phyloP scores from a whole-genome alignment of 2,888 invertebrate genomes.

The Machimus rusticus region DNA sequence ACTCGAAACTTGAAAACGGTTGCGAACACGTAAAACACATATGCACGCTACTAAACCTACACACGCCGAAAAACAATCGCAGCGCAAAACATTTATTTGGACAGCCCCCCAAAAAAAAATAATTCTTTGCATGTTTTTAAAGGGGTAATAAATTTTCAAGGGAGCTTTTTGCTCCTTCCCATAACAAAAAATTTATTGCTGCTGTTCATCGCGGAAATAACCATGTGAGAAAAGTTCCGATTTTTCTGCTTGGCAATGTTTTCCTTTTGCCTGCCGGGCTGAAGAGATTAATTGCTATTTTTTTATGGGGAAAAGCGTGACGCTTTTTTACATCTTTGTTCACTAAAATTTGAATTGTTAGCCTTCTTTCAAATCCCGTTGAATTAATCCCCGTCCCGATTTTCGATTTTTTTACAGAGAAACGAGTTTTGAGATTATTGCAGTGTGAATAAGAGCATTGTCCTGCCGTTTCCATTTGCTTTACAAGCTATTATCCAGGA shows the following conservation, averaged over 20 bases:
- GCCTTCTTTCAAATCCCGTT: not conserved
- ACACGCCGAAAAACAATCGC: not conserved
- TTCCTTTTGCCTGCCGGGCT: not conserved
- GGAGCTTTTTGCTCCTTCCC: not conserved
- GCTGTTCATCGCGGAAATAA: not conserved
- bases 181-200: not conserved
- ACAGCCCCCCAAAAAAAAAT: not conserved
- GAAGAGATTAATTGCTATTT: not conserved
- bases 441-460: not conserved
- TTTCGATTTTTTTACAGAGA: not conserved
- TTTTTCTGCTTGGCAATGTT: not conserved
- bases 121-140: not conserved
- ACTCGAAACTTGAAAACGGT: not conserved
- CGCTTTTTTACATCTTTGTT: not conserved
- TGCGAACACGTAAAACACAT: not conserved
- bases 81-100: not conserved
- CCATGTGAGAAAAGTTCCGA: not conserved
- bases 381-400: not conserved
- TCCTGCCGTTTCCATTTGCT: not conserved
- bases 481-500: not conserved
- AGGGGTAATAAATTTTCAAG: not conserved
- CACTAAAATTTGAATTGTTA: not conserved
- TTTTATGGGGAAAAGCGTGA: not conserved
- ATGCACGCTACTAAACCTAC: not conserved
- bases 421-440: not conserved